Evolutionary conservation across 2,888 invertebrate species (phyloP).

Genomic region (Metopia argyrocephala): DNA sequence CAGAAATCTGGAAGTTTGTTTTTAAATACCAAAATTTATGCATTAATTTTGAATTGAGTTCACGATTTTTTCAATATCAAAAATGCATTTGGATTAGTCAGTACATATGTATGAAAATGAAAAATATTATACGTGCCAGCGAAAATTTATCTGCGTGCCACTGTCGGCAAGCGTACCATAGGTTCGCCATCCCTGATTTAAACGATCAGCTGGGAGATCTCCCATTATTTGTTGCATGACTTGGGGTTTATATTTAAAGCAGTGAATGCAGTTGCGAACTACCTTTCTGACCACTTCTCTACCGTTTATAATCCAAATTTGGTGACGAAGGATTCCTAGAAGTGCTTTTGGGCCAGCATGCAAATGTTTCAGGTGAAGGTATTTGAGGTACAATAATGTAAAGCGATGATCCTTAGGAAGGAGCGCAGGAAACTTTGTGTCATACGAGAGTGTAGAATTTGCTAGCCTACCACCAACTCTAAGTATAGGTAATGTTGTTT

Average conservation of each 20-base stretch:
- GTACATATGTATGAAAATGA: too few relatives aligned
- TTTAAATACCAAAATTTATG: too few relatives aligned
- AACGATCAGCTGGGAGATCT: constrained; percentile 50
- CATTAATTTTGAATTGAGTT: too few relatives aligned
- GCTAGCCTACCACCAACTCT: constrained; percentile 67
- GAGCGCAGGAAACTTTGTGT: constrained; percentile 65
- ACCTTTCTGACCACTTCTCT: constrained; percentile 35
- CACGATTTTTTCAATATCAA: too few relatives aligned
- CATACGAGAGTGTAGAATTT: constrained; percentile 59
- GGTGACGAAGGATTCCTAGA: constrained; percentile 51
- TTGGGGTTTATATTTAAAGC: constrained; percentile 42
- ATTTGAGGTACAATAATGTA: not conserved
- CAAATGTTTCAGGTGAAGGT: not conserved
- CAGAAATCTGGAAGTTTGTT: too few relatives aligned
- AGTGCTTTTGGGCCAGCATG: constrained; percentile 41
- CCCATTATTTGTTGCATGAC: constrained; percentile 56
- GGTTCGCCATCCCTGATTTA: too few relatives aligned
- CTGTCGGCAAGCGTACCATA: too few relatives aligned
- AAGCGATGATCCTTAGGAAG: constrained; percentile 3
- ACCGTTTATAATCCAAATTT: constrained; percentile 40
- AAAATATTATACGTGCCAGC: too few relatives aligned
- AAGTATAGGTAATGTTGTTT: constrained; percentile 26
- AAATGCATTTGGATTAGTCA: too few relatives aligned
- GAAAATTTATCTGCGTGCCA: too few relatives aligned
- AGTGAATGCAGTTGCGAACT: constrained; percentile 46